A percentile compares a stretch with the other conserved stretches of the same genome.
Conservation (phyloP, 2,113 vertebrate genomes). For the Clarias magur region DNA sequence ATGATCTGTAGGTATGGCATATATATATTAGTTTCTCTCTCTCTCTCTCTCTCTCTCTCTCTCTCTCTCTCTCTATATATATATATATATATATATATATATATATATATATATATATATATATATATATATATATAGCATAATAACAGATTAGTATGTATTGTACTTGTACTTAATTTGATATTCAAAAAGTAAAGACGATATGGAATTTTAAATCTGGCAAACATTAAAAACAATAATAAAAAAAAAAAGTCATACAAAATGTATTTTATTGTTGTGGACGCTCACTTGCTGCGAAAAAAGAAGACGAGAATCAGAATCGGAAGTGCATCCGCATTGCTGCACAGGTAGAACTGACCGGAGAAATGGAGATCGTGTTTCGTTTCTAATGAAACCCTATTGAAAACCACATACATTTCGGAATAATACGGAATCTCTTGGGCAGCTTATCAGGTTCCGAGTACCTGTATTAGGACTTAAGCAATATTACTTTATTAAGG, state of each 20-base stretch:
- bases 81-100: too few species aligned
- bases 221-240: neutral
- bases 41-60: too few species aligned
- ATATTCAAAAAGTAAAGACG: conserved; percentile 18
- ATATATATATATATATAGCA: neutral
- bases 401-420: conserved; percentile 59
- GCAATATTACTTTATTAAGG: conserved; percentile 66
- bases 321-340: conserved; percentile 40
- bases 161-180: too few species aligned
- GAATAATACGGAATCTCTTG: conserved; percentile 61
- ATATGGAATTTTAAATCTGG: conserved; percentile 4
- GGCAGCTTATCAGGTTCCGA: conserved; percentile 62
- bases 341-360: conserved; percentile 49
- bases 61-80: too few species aligned
- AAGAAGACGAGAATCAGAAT: conserved; percentile 37
- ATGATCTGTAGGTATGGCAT: neutral
- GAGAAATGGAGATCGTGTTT: conserved; percentile 56
- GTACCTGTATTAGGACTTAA: conserved; percentile 64
- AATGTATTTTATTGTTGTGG: conserved; percentile 46
- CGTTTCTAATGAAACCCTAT: conserved; percentile 57
- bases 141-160: too few species aligned
- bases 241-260: neutral
- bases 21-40: too few species aligned
- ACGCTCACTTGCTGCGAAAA: conserved; percentile 35
- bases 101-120: too few species aligned